These are phyloP conservation scores for Pentamera pediparva DNA, from an alignment of 53 echinoderm and acorn worm species.

Conservation along the genomic window DNA sequence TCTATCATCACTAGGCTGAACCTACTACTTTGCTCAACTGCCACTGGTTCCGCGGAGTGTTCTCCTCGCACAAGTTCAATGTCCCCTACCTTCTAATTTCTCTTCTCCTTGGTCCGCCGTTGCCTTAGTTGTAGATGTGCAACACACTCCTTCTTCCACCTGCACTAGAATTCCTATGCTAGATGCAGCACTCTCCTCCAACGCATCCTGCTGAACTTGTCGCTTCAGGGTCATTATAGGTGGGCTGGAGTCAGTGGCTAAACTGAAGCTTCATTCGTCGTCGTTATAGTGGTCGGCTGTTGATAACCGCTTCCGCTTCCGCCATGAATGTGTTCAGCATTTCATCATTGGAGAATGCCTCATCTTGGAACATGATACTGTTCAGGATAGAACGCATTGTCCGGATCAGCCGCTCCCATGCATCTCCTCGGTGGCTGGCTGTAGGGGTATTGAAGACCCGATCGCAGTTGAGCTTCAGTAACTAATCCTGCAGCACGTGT, in stretches of 20 bases:
- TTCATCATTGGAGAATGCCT: constrained; percentile 27
- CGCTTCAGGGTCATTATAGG: constrained; percentile 43
- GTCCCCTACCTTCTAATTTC: constrained; percentile 32
- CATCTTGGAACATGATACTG: constrained; percentile 15
- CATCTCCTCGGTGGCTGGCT: constrained; percentile 26
- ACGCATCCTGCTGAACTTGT: constrained; percentile 28
- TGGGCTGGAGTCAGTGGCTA: constrained; percentile 51
- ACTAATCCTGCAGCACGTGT: not conserved
- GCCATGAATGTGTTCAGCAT: constrained; percentile 10
- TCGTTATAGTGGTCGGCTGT: constrained; percentile 30
- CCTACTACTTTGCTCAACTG: constrained; percentile 24
- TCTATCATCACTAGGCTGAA: constrained; percentile 10
- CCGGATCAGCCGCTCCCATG: constrained; percentile 24
- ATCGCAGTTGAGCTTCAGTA: not conserved
- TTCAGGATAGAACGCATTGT: constrained; percentile 7
- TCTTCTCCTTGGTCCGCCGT: constrained; percentile 24
- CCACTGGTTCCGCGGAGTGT: constrained; percentile 30
- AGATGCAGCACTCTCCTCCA: constrained; percentile 55
- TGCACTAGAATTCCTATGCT: constrained; percentile 32
- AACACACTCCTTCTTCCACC: constrained; percentile 52
- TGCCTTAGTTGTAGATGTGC: constrained; percentile 29
- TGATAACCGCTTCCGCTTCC: constrained; percentile 33
- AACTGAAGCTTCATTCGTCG: constrained; percentile 13
- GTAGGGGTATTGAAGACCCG: constrained; percentile 20
- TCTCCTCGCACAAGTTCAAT: constrained; percentile 45